Evolutionary conservation across 2,113 vertebrate species (phyloP).

Genomic region (Nymphicus hollandicus): DNA sequence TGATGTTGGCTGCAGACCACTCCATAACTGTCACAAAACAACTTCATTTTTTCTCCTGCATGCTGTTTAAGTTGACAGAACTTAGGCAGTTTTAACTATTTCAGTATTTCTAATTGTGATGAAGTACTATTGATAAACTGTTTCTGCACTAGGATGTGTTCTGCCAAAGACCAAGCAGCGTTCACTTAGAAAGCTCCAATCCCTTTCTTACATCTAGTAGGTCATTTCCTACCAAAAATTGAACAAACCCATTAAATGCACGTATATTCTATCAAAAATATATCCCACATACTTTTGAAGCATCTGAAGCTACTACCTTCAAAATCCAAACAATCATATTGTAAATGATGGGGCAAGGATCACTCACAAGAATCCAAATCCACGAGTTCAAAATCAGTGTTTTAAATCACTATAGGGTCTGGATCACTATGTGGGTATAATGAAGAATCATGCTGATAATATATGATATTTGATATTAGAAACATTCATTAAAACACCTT

Average conservation of each 20-base stretch:
- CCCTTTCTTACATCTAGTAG: neutral
- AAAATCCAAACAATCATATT: neutral
- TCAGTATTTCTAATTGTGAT: neutral
- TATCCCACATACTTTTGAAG: neutral
- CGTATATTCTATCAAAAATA: neutral
- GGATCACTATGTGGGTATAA: neutral
- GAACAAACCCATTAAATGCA: neutral
- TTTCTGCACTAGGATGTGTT: neutral
- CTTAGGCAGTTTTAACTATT: neutral
- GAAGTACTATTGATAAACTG: neutral
- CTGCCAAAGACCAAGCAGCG: neutral
- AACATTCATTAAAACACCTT: neutral
- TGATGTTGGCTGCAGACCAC: neutral
- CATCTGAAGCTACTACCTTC: neutral
- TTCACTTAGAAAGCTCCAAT: neutral
- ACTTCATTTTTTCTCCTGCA: neutral
- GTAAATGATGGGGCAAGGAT: neutral
- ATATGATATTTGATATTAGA: neutral
- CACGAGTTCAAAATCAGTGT: neutral
- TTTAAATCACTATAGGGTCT: neutral
- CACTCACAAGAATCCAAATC: neutral
- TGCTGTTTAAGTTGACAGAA: neutral
- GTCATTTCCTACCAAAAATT: neutral
- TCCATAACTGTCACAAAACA: neutral
- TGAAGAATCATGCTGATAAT: neutral